A percentile compares a stretch with the other conserved stretches of the same genome.
Conservation (phyloP, 2,797 vertebrate genomes). For the Lemur catta region DNA sequence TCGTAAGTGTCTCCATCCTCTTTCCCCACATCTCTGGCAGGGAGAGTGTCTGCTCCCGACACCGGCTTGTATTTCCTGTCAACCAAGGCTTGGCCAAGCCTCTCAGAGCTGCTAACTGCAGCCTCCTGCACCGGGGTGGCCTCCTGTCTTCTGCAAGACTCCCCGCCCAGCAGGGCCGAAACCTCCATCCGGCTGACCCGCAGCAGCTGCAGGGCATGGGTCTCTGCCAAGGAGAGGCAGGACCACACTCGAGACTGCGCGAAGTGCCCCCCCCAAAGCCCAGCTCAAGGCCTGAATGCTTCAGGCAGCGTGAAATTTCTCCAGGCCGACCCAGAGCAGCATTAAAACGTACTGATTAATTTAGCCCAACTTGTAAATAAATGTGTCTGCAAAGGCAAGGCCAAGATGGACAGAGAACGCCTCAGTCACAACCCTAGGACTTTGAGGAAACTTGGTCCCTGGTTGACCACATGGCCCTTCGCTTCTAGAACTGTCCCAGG, state of each 20-base stretch:
- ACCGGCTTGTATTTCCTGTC: constrained; percentile 72
- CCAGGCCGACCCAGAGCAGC: not conserved
- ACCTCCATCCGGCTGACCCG: not conserved
- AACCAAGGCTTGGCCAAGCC: constrained; percentile 66
- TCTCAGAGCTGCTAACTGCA: constrained; percentile 62
- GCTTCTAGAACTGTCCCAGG: not conserved
- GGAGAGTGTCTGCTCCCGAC: constrained; percentile 84
- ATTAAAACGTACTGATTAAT: not conserved
- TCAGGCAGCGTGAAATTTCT: rapidly evolving
- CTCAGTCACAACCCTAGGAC: not conserved
- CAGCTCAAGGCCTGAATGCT: not conserved
- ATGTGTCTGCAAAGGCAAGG: not conserved
- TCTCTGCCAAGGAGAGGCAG: not conserved
- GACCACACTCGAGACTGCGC: too few relatives aligned
- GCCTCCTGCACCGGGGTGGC: not conserved
- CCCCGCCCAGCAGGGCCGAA: not conserved
- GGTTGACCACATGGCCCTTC: not conserved
- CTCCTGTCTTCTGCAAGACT: not conserved
- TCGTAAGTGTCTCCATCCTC: constrained; percentile 81
- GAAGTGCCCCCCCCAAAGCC: not conserved
- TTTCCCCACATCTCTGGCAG: constrained; percentile 85
- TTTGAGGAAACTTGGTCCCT: not conserved
- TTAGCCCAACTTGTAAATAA: not conserved
- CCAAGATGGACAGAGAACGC: rapidly evolving
- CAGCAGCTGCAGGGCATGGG: not conserved